Evolutionary conservation across 2,113 vertebrate species (phyloP).

Genomic region (Semicossyphus pulcher): DNA sequence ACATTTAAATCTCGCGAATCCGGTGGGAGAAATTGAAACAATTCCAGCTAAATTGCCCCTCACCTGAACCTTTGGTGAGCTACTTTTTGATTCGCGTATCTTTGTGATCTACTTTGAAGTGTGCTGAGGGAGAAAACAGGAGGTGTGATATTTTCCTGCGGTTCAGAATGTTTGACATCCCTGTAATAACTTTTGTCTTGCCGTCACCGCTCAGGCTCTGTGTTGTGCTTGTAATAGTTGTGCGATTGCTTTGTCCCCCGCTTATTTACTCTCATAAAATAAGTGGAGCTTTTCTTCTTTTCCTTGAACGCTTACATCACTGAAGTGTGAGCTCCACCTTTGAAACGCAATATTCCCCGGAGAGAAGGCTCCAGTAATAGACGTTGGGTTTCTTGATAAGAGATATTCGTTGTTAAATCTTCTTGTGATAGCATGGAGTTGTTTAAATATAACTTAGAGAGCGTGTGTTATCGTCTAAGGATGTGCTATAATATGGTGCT

Average conservation of each 20-base stretch:
- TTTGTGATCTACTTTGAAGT: constrained; percentile 70
- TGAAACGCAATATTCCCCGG: constrained; percentile 26
- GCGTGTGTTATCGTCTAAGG: no score
- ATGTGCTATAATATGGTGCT: no score
- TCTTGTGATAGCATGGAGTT: constrained; percentile 5
- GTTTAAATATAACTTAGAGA: constrained; percentile 1
- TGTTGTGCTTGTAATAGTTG: constrained; percentile 27
- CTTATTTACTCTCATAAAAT: constrained; percentile 54
- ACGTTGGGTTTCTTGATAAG: constrained; percentile 26
- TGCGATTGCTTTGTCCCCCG: constrained; percentile 48
- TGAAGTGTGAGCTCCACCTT: constrained; percentile 24
- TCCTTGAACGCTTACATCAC: not conserved
- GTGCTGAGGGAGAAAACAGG: constrained; percentile 44
- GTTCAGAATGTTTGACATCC: constrained; percentile 65
- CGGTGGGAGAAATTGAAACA: constrained; percentile 66
- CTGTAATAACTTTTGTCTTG: constrained; percentile 60
- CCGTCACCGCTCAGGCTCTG: constrained; percentile 18
- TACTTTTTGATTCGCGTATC: constrained; percentile 59
- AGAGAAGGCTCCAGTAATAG: constrained; percentile 41
- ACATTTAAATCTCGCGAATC: constrained; percentile 68
- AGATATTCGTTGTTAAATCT: constrained; percentile 12
- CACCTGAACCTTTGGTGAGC: constrained; percentile 63
- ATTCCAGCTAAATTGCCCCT: constrained; percentile 73
- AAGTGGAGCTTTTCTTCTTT: constrained; percentile 26
- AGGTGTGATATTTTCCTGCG: constrained; percentile 52